Percentiles rank a stretch among this genome's conserved stretches.
Conservation (phyloP, 2,113 vertebrate species). For the Spizaetus ornatus region DNA sequence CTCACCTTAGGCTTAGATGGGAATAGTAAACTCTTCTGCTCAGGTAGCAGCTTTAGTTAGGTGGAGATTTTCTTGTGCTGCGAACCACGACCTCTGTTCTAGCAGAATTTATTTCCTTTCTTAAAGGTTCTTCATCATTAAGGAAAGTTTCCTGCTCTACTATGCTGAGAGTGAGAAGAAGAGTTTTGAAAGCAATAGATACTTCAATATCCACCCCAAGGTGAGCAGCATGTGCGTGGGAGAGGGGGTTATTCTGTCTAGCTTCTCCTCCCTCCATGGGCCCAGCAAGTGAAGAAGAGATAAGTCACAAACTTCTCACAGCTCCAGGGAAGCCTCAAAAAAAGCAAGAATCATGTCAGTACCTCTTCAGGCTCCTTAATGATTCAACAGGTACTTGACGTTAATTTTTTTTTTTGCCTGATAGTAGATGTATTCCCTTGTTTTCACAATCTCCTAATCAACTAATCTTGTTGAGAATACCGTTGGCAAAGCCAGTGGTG, state of each 20-base stretch:
- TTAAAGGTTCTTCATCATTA: slow-evolving; percentile 94
- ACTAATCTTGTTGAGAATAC: not conserved
- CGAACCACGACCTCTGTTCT: not conserved
- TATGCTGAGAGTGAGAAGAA: slow-evolving; percentile 93
- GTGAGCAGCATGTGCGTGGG: slow-evolving; percentile 59
- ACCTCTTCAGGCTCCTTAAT: not conserved
- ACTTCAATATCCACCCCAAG: slow-evolving; percentile 98
- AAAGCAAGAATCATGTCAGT: not conserved
- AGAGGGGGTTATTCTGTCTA: not conserved
- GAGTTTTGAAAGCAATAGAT: slow-evolving; percentile 91
- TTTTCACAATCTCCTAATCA: not conserved
- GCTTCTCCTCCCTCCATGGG: fast-evolving
- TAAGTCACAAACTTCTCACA: not conserved
- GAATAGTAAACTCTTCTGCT: not conserved
- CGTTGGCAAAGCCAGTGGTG: not conserved
- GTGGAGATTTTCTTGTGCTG: not conserved
- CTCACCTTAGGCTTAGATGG: not conserved
- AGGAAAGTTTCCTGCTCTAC: slow-evolving; percentile 96
- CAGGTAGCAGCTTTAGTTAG: not conserved
- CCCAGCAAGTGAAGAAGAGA: not conserved
- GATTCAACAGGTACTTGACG: not conserved
- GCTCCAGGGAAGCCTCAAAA: not conserved
- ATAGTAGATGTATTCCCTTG: not conserved
- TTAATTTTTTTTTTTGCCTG: not conserved
- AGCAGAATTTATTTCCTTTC: not conserved